A percentile compares a stretch with the other conserved stretches of the same genome.
Evolutionary conservation across 2,888 invertebrate species (phyloP).

Genomic region (Leptodirus hochenwartii): DNA sequence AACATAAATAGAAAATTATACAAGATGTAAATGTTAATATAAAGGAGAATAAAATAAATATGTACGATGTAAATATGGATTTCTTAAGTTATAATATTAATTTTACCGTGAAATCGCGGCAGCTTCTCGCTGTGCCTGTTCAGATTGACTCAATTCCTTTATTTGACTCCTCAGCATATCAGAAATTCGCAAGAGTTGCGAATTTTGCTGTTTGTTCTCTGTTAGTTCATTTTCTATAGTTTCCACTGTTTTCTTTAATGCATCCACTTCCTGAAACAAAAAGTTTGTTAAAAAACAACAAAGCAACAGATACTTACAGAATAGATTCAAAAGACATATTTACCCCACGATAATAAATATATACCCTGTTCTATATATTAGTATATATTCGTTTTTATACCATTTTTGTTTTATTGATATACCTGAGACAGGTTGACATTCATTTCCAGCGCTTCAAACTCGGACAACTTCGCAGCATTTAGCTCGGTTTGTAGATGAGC

Average conservation of each 20-base stretch:
- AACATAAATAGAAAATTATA: slow-evolving; percentile 21
- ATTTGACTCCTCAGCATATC: slow-evolving; percentile 48
- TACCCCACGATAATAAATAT: no score
- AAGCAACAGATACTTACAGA: no score
- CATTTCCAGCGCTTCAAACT: slow-evolving; percentile 53
- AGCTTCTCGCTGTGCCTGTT: slow-evolving; percentile 40
- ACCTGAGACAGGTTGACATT: slow-evolving; percentile 37
- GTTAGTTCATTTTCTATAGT: slow-evolving; percentile 32
- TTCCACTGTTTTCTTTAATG: slow-evolving; percentile 31
- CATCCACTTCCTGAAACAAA: slow-evolving; percentile 32
- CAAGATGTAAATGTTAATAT: slow-evolving; percentile 26
- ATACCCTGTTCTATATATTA: no score
- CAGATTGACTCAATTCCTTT: slow-evolving; percentile 37
- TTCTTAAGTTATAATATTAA: background rate
- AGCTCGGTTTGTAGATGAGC: slow-evolving; percentile 48
- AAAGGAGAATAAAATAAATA: slow-evolving; percentile 1
- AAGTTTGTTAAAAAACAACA: no score
- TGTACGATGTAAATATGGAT: background rate
- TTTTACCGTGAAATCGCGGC: slow-evolving; percentile 30
- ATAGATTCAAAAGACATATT: no score
- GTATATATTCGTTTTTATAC: no score
- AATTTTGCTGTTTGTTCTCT: slow-evolving; percentile 38
- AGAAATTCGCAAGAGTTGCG: slow-evolving; percentile 44
- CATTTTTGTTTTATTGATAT: no score
- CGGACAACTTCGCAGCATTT: slow-evolving; percentile 40